Evolutionary conservation across 1,140 invertebrate genomes (phyloP).

Genomic region (Drosophila navojoa): DNA sequence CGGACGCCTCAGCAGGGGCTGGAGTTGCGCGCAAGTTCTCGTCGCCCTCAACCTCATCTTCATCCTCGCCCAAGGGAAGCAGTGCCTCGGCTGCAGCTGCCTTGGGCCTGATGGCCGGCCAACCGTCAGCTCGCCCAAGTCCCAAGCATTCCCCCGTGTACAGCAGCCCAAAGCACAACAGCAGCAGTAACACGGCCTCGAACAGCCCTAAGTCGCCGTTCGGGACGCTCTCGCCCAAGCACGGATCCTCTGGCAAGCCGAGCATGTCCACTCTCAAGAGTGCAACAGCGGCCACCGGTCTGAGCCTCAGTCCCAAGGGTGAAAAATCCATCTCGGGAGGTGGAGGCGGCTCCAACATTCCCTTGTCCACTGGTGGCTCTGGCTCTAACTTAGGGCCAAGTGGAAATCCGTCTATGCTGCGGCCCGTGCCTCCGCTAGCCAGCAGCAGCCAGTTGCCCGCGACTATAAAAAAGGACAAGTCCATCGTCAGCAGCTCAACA

Average conservation of each 20-base stretch:
- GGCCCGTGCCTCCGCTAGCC: slow-evolving; percentile 62
- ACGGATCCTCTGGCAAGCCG: slow-evolving; percentile 91
- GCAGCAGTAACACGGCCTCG: slow-evolving; percentile 82
- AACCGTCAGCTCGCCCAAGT: slow-evolving; percentile 87
- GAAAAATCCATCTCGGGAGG: slow-evolving; percentile 67
- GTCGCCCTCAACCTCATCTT: slow-evolving; percentile 54
- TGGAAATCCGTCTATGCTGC: slow-evolving; percentile 40
- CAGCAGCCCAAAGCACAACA: slow-evolving; percentile 89
- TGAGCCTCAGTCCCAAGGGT: slow-evolving; percentile 81
- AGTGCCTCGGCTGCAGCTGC: slow-evolving; percentile 20
- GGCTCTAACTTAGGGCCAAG: slow-evolving; percentile 1
- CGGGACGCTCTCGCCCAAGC: slow-evolving; percentile 90
- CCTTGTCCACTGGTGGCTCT: slow-evolving; percentile 4
- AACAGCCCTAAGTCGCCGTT: slow-evolving; percentile 86
- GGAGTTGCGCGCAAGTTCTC: slow-evolving; percentile 73
- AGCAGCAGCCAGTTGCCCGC: slow-evolving; percentile 33
- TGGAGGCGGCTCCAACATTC: slow-evolving; percentile 24
- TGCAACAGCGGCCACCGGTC: slow-evolving; percentile 83
- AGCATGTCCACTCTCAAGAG: slow-evolving; percentile 95
- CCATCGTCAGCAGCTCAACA: slow-evolving; percentile 16
- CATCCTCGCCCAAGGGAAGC: slow-evolving; percentile 87
- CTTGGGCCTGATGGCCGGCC: slow-evolving; percentile 60
- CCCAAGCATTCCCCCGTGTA: slow-evolving; percentile 91
- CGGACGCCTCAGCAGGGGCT: slow-evolving; percentile 70
- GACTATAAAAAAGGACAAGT: slow-evolving; percentile 35